phyloP scores from a whole-genome alignment of 2,797 vertebrate species.

The Myiotriccus ornatus region DNA sequence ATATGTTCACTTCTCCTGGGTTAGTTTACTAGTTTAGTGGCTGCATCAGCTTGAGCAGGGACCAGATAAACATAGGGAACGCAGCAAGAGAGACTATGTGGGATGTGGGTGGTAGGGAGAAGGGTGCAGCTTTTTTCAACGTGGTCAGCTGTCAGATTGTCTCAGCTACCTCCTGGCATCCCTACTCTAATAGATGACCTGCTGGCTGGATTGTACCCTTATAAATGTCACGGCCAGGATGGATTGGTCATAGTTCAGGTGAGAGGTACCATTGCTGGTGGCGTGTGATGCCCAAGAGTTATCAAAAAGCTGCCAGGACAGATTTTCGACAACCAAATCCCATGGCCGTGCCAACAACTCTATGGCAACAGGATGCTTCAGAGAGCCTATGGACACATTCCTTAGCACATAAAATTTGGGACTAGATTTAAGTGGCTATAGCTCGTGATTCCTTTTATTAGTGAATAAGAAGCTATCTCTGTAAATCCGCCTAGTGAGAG shows the following conservation, averaged over 20 bases:
- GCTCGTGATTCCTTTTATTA: background rate
- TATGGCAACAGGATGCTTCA: background rate
- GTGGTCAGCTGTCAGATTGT: background rate
- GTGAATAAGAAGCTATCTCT: background rate
- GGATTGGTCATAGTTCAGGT: background rate
- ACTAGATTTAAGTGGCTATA: background rate
- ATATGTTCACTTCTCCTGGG: background rate
- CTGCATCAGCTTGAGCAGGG: background rate
- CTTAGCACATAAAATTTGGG: background rate
- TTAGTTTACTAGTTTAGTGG: background rate
- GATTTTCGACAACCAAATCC: background rate
- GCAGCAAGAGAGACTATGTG: background rate
- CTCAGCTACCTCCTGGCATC: background rate
- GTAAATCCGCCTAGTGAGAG: background rate
- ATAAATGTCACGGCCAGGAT: background rate
- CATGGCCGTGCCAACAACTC: rapidly evolving
- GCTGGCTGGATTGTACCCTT: background rate
- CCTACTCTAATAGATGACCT: background rate
- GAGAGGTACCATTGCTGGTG: background rate
- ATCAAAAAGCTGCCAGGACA: background rate
- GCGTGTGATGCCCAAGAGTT: background rate
- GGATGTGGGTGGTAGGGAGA: background rate
- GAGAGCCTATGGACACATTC: background rate
- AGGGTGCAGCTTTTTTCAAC: background rate
- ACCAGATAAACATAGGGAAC: background rate